A percentile compares a stretch with the other conserved stretches of the same genome.
phyloP scores from a whole-genome alignment of 2,797 vertebrate genomes.

The Hephaestus fuliginosus region DNA sequence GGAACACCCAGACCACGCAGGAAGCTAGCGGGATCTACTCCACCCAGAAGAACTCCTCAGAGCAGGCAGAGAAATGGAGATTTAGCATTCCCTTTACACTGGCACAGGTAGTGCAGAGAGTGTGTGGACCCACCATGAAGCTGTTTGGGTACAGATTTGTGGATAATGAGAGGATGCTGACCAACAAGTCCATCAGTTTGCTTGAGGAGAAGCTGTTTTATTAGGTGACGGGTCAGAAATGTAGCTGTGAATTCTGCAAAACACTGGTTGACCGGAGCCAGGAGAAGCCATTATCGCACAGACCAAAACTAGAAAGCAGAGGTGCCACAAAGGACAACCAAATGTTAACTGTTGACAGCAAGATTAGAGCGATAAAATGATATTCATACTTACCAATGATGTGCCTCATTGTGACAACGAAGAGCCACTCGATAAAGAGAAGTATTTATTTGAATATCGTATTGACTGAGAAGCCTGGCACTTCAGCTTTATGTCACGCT shows the following conservation, averaged over 20 bases:
- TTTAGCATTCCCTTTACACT: constrained; percentile 94
- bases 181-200: constrained; percentile 93
- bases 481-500: constrained; percentile 42
- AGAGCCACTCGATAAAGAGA: constrained; percentile 50
- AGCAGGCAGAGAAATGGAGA: constrained; percentile 98
- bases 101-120: constrained; percentile 93
- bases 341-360: constrained; percentile 8
- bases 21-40: constrained; percentile 91
- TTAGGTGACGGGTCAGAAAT: constrained; percentile 21
- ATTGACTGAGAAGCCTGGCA: constrained; percentile 32
- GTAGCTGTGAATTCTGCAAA: constrained; percentile 31
- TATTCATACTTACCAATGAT: constrained; percentile 41
- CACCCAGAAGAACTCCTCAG: constrained; percentile 96
- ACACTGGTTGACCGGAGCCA: constrained; percentile 7
- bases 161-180: constrained; percentile 85
- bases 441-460: constrained; percentile 61
- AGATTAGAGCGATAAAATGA: constrained; percentile 32
- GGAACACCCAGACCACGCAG: constrained; percentile 91
- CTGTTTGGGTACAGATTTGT: constrained; percentile 95
- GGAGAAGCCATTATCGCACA: constrained; percentile 56
- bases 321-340: constrained; percentile 16
- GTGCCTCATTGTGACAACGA: constrained; percentile 71
- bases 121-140: constrained; percentile 92
- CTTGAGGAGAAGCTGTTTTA: constrained; percentile 89
- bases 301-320: constrained; percentile 45